phyloP scores from a whole-genome alignment of 2,797 vertebrate genomes.

The Pipistrellus kuhlii region DNA sequence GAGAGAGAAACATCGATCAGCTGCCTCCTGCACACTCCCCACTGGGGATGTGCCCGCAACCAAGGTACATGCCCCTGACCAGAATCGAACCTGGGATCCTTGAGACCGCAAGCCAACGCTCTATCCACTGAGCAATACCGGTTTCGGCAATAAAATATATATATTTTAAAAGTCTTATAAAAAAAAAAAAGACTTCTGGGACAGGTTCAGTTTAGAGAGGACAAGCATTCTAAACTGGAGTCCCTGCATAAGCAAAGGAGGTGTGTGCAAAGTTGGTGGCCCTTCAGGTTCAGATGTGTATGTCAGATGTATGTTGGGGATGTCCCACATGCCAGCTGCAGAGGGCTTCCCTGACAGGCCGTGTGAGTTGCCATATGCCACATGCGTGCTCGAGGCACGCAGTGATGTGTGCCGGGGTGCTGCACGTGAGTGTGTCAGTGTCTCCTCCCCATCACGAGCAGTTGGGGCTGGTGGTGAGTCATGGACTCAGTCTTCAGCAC shows the following conservation, averaged over 20 bases:
- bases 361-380: slow-evolving; percentile 60
- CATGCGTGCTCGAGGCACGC: slow-evolving; percentile 36
- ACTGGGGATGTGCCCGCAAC: too few relatives aligned
- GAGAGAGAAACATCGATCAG: too few relatives aligned
- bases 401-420: slow-evolving; percentile 71
- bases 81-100: too few relatives aligned
- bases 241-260: neutral
- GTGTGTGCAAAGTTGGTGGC: neutral
- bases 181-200: neutral
- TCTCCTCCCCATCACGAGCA: slow-evolving; percentile 83
- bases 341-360: neutral
- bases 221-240: neutral
- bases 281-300: neutral
- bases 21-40: too few relatives aligned
- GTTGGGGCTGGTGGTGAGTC: slow-evolving; percentile 80
- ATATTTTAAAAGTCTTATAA: too few relatives aligned
- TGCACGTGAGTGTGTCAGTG: slow-evolving; percentile 73
- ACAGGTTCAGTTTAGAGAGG: neutral
- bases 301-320: neutral
- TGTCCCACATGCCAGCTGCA: neutral
- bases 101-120: too few relatives aligned
- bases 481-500: slow-evolving; percentile 78
- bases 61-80: too few relatives aligned
- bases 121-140: too few relatives aligned
- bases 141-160: too few relatives aligned